Evolutionary conservation across 2,113 vertebrate genomes (phyloP), one percentile per base, ranked within the genome.

Genomic region (Arothron firmamentum): DNA sequence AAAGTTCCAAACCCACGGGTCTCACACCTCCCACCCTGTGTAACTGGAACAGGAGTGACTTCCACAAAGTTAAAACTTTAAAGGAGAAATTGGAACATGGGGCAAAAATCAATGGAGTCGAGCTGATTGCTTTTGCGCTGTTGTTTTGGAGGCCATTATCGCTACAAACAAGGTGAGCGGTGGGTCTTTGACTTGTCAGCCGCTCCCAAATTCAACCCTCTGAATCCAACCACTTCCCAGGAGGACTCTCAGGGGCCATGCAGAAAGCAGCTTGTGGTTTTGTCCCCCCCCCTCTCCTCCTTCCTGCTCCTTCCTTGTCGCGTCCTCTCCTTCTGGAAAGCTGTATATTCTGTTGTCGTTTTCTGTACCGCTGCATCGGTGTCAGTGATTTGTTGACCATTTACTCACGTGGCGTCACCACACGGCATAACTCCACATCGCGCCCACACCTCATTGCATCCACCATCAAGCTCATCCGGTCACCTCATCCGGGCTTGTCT

Each of bases 161-260:
- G 43, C 62, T 65, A 57, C 64, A 73, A 75, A 67, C 56, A 72
- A 72, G 72, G 68, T 63, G 65, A 73, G 74, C 74, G 74, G 52
- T 75, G 72, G 59, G 65, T 72, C 62, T 19, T 41, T 52, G 54
- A 56, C 52, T 47, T 31, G n/a, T 41, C 54, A 49, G 28, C 25
- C 17, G 12, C 31, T 15, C 31, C 42, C 59, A 58, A 47, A 45
- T 53, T 28, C 25, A 28, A 28, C 25, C 25, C 48, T 59, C 57
- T 72, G 83, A 82, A 84, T 85, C 78, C 75, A 87, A 88, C 88
- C 88, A 90, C 88, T 88, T 90, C 87, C 88, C 85, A 81, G 49
- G 70, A 67, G 67, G 74, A 80, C 65, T 69, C 74, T 74, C 80
- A 70, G 79, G 80, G 76, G 72, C 65, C n/a, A 17, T 47, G 65